Percentiles rank a stretch among this genome's conserved stretches.
These are phyloP conservation scores for Propithecus perrieri DNA, from an alignment of 2,797 vertebrate species.

Conservation along the genomic window DNA sequence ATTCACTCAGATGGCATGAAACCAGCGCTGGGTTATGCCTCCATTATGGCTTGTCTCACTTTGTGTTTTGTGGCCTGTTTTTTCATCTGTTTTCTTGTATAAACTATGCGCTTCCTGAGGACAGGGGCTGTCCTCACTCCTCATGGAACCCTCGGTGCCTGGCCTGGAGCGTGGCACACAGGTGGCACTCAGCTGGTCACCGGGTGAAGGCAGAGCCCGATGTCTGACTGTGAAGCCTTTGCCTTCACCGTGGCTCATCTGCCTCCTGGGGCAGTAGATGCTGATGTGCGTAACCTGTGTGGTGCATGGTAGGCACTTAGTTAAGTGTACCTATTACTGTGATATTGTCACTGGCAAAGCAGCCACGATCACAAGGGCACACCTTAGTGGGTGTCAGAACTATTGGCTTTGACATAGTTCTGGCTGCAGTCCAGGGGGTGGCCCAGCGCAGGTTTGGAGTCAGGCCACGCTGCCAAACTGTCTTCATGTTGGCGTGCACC, in stretches of 20 bases:
- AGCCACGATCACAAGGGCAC: background rate
- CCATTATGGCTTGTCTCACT: background rate
- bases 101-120: background rate
- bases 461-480: background rate
- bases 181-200: background rate
- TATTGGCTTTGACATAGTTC: background rate
- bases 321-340: background rate
- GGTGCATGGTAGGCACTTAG: background rate
- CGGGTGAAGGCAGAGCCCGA: background rate
- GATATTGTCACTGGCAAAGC: background rate
- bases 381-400: background rate
- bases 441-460: background rate
- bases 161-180: background rate
- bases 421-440: background rate
- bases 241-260: background rate
- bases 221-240: background rate
- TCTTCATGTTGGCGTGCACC: background rate
- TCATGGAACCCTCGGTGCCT: background rate
- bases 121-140: background rate
- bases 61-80: background rate
- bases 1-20: background rate
- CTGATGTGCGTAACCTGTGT: background rate
- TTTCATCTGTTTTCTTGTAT: background rate
- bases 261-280: background rate
- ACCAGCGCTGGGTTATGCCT: background rate